Conservation (phyloP, 2,113 vertebrate species). For the Oryzias woworae region DNA sequence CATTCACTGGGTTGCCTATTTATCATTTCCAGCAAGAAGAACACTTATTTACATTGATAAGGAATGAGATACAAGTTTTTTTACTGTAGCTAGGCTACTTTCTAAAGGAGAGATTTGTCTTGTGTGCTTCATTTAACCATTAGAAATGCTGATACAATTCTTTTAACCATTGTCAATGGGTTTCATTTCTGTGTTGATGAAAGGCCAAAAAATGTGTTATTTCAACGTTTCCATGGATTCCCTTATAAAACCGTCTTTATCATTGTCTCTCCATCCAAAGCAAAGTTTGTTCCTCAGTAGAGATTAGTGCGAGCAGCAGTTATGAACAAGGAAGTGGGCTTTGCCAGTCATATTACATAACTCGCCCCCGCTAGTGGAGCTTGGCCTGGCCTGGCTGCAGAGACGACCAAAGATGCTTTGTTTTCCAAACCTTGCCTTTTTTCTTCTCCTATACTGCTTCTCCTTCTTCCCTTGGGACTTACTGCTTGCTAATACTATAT, state of each 20-base stretch:
- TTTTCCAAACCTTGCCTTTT: conserved; percentile 72
- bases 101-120: background rate
- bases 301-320: conserved; percentile 75
- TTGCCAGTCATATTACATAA: conserved; percentile 84
- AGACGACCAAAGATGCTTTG: conserved; percentile 82
- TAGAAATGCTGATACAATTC: conserved; percentile 30
- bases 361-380: conserved; percentile 66
- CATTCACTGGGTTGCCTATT: too few relatives aligned
- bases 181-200: conserved; percentile 52
- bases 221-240: conserved; percentile 42
- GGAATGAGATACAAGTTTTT: background rate
- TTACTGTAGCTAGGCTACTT: background rate
- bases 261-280: conserved; percentile 49
- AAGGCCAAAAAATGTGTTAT: conserved; percentile 63
- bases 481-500: conserved; percentile 73
- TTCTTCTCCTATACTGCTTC: conserved; percentile 52
- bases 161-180: conserved; percentile 12
- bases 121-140: conserved; percentile 1
- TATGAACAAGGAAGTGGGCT: conserved; percentile 73
- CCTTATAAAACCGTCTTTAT: conserved; percentile 44
- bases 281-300: conserved; percentile 67
- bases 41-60: too few relatives aligned
- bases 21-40: too few relatives aligned
- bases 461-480: conserved; percentile 62
- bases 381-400: conserved; percentile 74